These are phyloP conservation scores for Antechinus stuartii DNA, from an alignment of 2,113 vertebrate genomes.

Conservation along the genomic window DNA sequence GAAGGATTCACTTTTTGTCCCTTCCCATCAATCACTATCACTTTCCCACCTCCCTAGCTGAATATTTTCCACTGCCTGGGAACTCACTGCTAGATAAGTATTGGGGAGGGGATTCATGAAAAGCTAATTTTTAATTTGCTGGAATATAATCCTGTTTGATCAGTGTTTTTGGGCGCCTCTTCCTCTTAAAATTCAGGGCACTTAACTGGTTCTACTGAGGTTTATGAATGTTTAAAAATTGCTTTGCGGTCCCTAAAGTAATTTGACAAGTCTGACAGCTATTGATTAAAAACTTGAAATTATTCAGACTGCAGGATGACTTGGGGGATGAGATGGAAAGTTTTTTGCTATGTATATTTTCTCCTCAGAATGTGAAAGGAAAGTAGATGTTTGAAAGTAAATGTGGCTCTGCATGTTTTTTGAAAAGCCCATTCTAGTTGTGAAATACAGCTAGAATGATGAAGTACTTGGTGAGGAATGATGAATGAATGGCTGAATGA, in stretches of 20 bases:
- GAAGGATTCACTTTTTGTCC: neutral
- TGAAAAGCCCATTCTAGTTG: conserved; percentile 79
- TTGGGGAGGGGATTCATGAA: conserved; percentile 78
- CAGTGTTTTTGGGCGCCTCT: conserved; percentile 77
- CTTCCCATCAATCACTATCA: neutral
- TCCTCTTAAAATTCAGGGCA: conserved; percentile 85
- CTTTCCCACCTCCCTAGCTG: neutral
- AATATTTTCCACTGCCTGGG: neutral
- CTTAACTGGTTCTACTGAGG: conserved; percentile 82
- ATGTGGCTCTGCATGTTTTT: conserved; percentile 76
- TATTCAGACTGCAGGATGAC: conserved; percentile 86
- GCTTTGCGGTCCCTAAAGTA: conserved; percentile 88
- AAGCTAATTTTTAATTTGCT: conserved; percentile 80
- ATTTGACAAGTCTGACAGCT: conserved; percentile 90
- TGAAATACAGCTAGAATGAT: conserved; percentile 76
- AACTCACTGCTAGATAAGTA: conserved; percentile 64
- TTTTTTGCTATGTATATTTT: conserved; percentile 71
- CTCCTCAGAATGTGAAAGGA: conserved; percentile 71
- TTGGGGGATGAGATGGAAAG: conserved; percentile 85
- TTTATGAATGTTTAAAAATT: conserved; percentile 91
- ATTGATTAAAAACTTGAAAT: conserved; percentile 89
- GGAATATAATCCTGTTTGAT: conserved; percentile 80
- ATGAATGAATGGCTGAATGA: conserved; percentile 6
- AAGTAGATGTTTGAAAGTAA: conserved; percentile 81
- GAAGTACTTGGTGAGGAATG: conserved; percentile 69